Conservation (phyloP, 2,797 vertebrate genomes). For the Pelodytes ibericus region DNA sequence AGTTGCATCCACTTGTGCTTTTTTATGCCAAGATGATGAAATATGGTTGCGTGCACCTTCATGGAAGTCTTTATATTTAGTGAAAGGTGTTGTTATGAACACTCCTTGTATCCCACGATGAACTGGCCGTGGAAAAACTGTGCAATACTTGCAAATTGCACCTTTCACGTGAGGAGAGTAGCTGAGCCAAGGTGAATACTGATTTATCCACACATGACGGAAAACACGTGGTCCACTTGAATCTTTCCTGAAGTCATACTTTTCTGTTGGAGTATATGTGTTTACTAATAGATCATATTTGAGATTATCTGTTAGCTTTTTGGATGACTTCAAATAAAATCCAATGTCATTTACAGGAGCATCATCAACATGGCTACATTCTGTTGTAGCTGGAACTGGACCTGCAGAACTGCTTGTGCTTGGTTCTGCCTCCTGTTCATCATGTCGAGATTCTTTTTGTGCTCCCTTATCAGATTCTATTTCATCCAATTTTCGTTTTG, state of each 20-base stretch:
- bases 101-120: background rate
- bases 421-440: constrained; percentile 4
- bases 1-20: background rate
- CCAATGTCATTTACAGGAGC: constrained; percentile 5
- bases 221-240: background rate
- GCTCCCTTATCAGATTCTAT: background rate
- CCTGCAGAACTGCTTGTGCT: too few species aligned
- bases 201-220: background rate
- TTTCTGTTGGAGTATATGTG: background rate
- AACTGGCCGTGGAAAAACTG: background rate
- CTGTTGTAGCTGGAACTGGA: background rate
- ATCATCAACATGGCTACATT: background rate
- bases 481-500: background rate
- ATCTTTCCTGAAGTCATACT: background rate
- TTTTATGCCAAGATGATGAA: background rate
- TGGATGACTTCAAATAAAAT: background rate
- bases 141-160: constrained; percentile 7
- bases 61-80: constrained; percentile 2
- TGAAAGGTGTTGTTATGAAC: constrained; percentile 1
- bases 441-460: background rate
- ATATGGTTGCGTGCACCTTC: constrained; percentile 3
- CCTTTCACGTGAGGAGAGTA: background rate
- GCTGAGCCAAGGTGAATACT: too few species aligned
- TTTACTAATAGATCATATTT: too few species aligned
- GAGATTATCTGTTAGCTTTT: constrained; percentile 1